Evolutionary conservation across 2,113 vertebrate species (phyloP).

Genomic region (Chloroceryle aenea): DNA sequence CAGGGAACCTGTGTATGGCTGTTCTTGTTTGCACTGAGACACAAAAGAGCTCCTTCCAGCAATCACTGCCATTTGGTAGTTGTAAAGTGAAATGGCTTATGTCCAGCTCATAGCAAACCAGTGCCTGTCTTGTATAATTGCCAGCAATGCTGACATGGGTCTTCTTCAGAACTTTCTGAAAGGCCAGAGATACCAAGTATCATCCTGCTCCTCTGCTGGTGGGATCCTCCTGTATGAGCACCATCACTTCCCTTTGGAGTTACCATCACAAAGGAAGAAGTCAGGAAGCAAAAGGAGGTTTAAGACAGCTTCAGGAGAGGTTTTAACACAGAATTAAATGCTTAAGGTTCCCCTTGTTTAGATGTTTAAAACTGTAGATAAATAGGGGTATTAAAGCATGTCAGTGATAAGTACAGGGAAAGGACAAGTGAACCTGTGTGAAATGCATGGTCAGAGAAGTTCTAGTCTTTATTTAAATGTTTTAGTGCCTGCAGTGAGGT

Average conservation of each 20-base stretch:
- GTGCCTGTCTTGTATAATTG: fast-evolving
- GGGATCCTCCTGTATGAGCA: background rate
- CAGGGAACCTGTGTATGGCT: background rate
- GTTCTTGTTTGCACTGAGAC: background rate
- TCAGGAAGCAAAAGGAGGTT: background rate
- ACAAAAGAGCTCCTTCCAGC: background rate
- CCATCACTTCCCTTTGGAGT: fast-evolving
- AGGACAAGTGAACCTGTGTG: background rate
- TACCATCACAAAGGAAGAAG: fast-evolving
- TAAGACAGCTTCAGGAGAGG: background rate
- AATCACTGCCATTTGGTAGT: background rate
- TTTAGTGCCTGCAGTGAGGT: background rate
- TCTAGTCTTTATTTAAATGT: background rate
- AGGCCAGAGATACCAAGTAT: background rate
- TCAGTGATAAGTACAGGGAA: background rate
- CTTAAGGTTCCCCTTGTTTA: background rate
- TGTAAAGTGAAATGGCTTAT: background rate
- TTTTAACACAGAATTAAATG: background rate
- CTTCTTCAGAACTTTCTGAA: background rate
- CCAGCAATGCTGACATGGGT: background rate
- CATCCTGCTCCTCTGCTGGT: background rate
- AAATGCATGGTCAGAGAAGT: background rate
- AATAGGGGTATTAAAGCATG: background rate
- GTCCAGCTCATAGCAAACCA: background rate
- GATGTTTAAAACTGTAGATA: background rate